A percentile compares a stretch with the other conserved stretches of the same genome.
Evolutionary conservation across 2,888 invertebrate genomes (phyloP).

Genomic region (Clitarchus hookeri): DNA sequence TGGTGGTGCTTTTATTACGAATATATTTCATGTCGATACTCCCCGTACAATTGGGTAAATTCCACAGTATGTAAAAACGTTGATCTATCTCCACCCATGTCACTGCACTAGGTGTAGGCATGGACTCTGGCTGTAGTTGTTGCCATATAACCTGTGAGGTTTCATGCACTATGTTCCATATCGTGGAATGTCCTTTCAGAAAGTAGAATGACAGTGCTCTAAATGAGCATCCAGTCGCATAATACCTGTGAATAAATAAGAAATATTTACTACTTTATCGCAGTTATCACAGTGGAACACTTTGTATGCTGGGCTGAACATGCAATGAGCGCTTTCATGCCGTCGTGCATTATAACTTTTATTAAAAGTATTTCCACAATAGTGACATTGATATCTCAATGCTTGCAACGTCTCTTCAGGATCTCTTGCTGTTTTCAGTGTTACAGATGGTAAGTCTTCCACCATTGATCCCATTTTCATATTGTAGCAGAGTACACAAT

Average conservation of each 20-base stretch:
- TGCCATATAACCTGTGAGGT: not conserved
- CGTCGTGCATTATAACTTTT: no score
- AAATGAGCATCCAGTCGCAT: not conserved
- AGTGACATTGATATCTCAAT: no score
- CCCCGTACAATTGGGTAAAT: conserved; percentile 41
- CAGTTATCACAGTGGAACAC: no score
- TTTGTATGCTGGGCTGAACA: no score
- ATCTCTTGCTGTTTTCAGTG: no score
- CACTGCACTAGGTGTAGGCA: not conserved
- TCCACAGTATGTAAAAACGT: not conserved
- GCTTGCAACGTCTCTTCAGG: no score
- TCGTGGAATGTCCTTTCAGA: not conserved
- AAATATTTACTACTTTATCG: no score
- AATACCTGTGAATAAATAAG: not conserved
- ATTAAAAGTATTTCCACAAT: no score
- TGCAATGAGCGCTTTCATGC: no score
- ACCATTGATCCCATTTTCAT: no score
- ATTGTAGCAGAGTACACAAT: no score
- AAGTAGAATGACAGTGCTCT: not conserved
- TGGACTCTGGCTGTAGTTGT: not conserved
- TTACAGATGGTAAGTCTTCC: no score
- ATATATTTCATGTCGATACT: conserved; percentile 47
- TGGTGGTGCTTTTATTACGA: conserved; percentile 41
- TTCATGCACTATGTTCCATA: not conserved
- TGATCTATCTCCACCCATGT: not conserved